Conservation (phyloP, 2,113 vertebrate species). For the Aegithalos caudatus region DNA sequence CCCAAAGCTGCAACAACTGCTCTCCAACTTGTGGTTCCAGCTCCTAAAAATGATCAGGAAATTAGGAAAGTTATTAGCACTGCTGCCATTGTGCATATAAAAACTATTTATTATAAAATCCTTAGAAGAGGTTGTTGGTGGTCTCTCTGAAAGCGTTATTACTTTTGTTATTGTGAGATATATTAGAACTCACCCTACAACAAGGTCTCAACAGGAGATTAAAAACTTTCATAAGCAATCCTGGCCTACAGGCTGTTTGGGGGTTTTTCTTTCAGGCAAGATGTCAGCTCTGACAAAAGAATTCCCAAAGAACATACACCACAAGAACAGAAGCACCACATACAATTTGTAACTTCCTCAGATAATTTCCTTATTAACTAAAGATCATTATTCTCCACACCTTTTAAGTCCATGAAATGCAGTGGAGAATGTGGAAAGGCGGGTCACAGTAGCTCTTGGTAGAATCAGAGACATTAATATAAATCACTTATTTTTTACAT, state of each 20-base stretch:
- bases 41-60: constrained; percentile 73
- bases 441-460: not conserved
- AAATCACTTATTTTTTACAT: not conserved
- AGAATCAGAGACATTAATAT: not conserved
- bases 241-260: not conserved
- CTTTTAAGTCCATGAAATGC: not conserved
- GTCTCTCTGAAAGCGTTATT: not conserved
- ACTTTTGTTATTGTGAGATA: not conserved
- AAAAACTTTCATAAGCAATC: not conserved
- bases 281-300: not conserved
- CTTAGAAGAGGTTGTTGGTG: not conserved
- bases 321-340: not conserved
- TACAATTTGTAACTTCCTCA: not conserved
- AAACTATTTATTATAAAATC: not conserved
- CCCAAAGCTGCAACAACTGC: constrained; percentile 87
- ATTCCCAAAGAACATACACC: not conserved
- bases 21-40: constrained; percentile 85
- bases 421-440: not conserved
- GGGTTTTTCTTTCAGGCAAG: not conserved
- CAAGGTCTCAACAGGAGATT: not conserved
- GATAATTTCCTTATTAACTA: not conserved
- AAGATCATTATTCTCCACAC: not conserved
- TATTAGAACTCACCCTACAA: not conserved
- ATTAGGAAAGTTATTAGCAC: not conserved
- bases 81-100: not conserved